Evolutionary conservation across 2,888 invertebrate species (phyloP).

Genomic region (Oligia strigilis): DNA sequence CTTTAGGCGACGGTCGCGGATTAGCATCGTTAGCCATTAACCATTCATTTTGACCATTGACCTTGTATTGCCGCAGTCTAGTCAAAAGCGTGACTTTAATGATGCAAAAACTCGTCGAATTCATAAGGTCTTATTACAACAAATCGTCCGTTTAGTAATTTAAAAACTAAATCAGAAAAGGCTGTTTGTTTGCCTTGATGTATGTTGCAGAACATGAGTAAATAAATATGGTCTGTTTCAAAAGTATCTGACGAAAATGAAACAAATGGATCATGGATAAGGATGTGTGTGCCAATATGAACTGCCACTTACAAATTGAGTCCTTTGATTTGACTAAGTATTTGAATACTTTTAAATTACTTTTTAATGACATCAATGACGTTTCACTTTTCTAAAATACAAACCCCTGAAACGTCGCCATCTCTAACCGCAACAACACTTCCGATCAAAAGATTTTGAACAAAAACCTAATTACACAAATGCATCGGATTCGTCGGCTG

Average conservation of each 20-base stretch:
- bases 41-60: slow-evolving; percentile 41
- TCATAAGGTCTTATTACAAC: slow-evolving; percentile 50
- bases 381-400: neutral
- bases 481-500: slow-evolving; percentile 53
- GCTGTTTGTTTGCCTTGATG: neutral
- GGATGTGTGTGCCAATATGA: too few relatives aligned
- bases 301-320: too few relatives aligned
- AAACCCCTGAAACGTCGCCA: neutral
- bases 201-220: neutral
- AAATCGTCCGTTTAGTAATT: slow-evolving; percentile 17
- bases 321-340: too few relatives aligned
- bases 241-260: neutral
- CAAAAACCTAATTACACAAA: slow-evolving; percentile 54
- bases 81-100: slow-evolving; percentile 49
- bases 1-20: slow-evolving; percentile 25
- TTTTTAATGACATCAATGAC: neutral
- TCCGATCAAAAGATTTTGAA: slow-evolving; percentile 48
- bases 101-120: slow-evolving; percentile 46
- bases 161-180: neutral
- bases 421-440: slow-evolving; percentile 20
- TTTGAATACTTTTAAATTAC: too few relatives aligned
- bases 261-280: too few relatives aligned
- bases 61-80: slow-evolving; percentile 37
- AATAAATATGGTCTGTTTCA: too few relatives aligned
- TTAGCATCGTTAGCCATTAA: slow-evolving; percentile 25